These are phyloP conservation scores for Hippocampus kuda DNA, from an alignment of 2,797 vertebrate genomes.

Conservation along the genomic window DNA sequence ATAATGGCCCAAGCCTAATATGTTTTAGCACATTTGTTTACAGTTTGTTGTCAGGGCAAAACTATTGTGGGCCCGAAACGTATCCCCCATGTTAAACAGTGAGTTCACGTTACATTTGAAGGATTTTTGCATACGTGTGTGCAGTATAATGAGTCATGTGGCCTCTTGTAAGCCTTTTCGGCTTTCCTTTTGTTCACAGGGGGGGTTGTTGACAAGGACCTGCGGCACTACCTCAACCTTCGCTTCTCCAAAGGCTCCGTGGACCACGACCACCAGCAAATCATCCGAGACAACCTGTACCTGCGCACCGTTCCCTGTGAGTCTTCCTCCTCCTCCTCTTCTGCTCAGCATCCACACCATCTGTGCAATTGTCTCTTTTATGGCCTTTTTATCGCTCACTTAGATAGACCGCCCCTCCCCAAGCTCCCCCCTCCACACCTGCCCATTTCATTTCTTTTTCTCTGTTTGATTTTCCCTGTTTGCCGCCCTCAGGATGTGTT, in stretches of 20 bases:
- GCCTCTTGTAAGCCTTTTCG: background rate
- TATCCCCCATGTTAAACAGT: too few species aligned
- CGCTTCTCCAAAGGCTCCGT: slow-evolving; percentile 98
- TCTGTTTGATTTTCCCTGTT: slow-evolving; percentile 21
- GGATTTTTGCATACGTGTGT: background rate
- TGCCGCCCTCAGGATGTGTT: slow-evolving; percentile 31
- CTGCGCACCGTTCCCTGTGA: slow-evolving; percentile 98
- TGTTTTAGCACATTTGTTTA: too few species aligned
- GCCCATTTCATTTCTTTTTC: slow-evolving; percentile 1
- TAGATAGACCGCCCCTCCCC: slow-evolving; percentile 1
- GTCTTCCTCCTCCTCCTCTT: slow-evolving; percentile 35
- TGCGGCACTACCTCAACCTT: slow-evolving; percentile 99
- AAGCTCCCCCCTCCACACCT: background rate
- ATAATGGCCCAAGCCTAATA: too few species aligned
- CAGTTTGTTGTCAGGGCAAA: too few species aligned
- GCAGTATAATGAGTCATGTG: slow-evolving; percentile 2
- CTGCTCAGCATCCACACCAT: slow-evolving; percentile 10
- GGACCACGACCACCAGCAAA: slow-evolving; percentile 98
- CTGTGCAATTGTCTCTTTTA: slow-evolving; percentile 20
- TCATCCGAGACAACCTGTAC: slow-evolving; percentile 99
- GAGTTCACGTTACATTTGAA: too few species aligned
- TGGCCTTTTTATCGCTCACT: slow-evolving; percentile 13
- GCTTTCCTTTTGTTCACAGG: slow-evolving; percentile 62
- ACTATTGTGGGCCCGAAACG: too few species aligned
- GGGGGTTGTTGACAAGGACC: slow-evolving; percentile 96